A percentile compares a stretch with the other conserved stretches of the same genome.
These are phyloP conservation scores for Paramormyrops kingsleyae DNA, from an alignment of 2,113 vertebrate genomes.

Conservation along the genomic window DNA sequence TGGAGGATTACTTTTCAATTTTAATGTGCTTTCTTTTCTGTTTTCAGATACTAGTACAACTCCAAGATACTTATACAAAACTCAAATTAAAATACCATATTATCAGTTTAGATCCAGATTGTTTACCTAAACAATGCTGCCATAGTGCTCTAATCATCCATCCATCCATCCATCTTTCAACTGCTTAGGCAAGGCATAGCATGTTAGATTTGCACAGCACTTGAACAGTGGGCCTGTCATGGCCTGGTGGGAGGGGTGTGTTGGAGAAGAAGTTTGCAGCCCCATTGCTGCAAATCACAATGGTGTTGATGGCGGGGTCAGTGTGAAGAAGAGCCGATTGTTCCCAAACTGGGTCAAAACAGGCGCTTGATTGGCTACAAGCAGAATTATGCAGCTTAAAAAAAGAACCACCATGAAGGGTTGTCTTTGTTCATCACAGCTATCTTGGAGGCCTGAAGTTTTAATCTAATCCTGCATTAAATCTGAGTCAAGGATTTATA, in stretches of 20 bases:
- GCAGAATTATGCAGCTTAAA: neutral
- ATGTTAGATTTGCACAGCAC: neutral
- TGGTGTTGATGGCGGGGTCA: neutral
- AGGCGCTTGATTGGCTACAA: conserved; percentile 11
- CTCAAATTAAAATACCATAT: neutral
- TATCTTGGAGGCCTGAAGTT: conserved; percentile 30
- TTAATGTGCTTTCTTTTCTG: neutral
- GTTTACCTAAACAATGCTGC: neutral
- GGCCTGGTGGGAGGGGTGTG: neutral
- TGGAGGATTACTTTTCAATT: neutral
- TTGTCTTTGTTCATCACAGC: conserved; percentile 29
- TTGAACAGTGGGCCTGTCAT: neutral
- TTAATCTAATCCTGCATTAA: conserved; percentile 42
- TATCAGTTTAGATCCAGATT: neutral
- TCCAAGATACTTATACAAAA: neutral
- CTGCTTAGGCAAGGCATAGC: neutral
- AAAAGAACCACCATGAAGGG: neutral
- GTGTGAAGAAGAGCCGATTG: conserved; percentile 9
- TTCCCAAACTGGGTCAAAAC: conserved; percentile 32
- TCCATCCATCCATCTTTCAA: neutral
- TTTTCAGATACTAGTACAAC: neutral
- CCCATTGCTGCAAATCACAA: neutral
- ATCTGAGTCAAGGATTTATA: conserved; percentile 36
- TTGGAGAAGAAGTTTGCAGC: neutral
- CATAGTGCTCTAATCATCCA: neutral